These are phyloP conservation scores for Lordiphosa fenestrarum DNA, from an alignment of 2,888 invertebrate species.

Conservation along the genomic window DNA sequence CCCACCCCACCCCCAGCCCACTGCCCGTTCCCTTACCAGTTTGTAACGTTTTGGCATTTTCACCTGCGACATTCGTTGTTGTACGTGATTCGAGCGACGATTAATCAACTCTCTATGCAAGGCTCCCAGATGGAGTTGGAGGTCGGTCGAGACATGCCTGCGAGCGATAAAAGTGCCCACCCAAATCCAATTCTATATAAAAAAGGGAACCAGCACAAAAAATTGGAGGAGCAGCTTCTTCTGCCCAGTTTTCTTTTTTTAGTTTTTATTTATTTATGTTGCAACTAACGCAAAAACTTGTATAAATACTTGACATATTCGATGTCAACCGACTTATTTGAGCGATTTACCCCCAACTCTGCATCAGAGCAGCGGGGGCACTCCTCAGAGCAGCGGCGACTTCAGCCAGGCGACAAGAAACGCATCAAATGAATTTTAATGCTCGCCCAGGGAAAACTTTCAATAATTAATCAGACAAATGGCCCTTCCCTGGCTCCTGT, in stretches of 20 bases:
- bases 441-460: conserved; percentile 48
- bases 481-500: conserved; percentile 29
- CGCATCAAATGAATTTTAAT: conserved; percentile 66
- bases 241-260: conserved; percentile 17
- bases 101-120: conserved; percentile 62
- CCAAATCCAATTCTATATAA: conserved; percentile 1
- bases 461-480: conserved; percentile 61
- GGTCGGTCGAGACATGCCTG: conserved; percentile 3
- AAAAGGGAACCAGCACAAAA: too few relatives aligned
- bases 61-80: conserved; percentile 64
- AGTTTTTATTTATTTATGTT: conserved; percentile 57
- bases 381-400: too few relatives aligned
- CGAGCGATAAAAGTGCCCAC: conserved; percentile 46
- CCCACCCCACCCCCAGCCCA: too few relatives aligned
- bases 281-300: conserved; percentile 47
- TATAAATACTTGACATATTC: conserved; percentile 54
- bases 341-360: conserved; percentile 35
- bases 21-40: too few relatives aligned
- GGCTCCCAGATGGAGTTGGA: conserved; percentile 7
- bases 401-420: conserved; percentile 61
- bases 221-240: too few relatives aligned
- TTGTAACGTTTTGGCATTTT: conserved; percentile 28
- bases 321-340: conserved; percentile 34
- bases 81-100: conserved; percentile 65
- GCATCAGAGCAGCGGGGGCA: conserved; percentile 14